A percentile compares a stretch with the other conserved stretches of the same genome.
phyloP scores from a whole-genome alignment of 2,888 invertebrate genomes.

The Lissonota sp. region DNA sequence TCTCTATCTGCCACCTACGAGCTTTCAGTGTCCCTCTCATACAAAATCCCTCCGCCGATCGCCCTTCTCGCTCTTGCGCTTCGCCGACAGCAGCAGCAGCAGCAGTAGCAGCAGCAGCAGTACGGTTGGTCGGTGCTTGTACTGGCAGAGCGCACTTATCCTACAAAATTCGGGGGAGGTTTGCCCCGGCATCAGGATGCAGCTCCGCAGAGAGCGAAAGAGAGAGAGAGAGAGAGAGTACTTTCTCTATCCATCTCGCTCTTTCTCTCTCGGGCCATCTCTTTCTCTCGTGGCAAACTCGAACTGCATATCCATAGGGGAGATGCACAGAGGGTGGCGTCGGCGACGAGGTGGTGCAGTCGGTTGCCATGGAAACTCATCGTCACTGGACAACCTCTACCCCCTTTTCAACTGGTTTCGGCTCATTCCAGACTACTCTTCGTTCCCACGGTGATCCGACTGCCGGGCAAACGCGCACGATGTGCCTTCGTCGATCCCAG shows the following conservation, averaged over 20 bases:
- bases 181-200: constrained; percentile 71
- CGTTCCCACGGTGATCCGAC: constrained; percentile 80
- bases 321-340: constrained; percentile 72
- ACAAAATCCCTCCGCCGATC: constrained; percentile 37
- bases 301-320: constrained; percentile 79
- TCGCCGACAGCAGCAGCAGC: constrained; percentile 50
- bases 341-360: constrained; percentile 80
- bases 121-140: constrained; percentile 64
- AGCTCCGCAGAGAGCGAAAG: constrained; percentile 56
- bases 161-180: constrained; percentile 77
- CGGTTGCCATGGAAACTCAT: constrained; percentile 82
- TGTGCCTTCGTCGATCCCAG: constrained; percentile 7
- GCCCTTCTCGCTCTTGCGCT: constrained; percentile 58
- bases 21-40: constrained; percentile 48
- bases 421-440: constrained; percentile 65
- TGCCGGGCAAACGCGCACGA: constrained; percentile 77
- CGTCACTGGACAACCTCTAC: constrained; percentile 82
- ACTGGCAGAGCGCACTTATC: constrained; percentile 74
- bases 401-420: constrained; percentile 69
- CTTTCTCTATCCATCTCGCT: constrained; percentile 17
- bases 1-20: constrained; percentile 48
- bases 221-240: neutral
- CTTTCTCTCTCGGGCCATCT: constrained; percentile 17
- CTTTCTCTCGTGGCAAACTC: constrained; percentile 62
- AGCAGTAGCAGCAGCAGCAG: constrained; percentile 56